Base-by-base conservation (phyloP, 1,140 invertebrate species). In the Aethina tumida region DNA sequence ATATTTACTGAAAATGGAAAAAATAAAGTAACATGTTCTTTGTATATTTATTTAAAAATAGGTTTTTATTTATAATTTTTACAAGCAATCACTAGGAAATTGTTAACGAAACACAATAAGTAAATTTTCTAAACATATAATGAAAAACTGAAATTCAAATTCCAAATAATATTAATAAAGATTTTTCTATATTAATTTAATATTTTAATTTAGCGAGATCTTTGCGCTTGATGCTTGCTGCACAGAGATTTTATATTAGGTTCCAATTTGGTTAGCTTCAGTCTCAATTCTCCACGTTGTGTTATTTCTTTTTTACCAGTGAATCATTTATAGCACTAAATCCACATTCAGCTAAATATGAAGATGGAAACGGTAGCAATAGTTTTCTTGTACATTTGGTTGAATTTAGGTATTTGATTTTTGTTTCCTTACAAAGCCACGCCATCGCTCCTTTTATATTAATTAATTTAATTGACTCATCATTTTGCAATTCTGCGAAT, bases 211-310 rank as follows among this genome's bases (percentile, higher is more conserved):
- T n/a, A n/a, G n/a, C n/a, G n/a, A n/a, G n/a, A n/a, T n/a, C n/a
- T n/a, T n/a, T n/a, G n/a, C n/a, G n/a, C n/a, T n/a, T n/a, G n/a
- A n/a, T n/a, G n/a, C n/a, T n/a, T n/a, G n/a, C n/a, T 38, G 37
- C 29, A 36, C 27, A 34, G 30, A 39, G 28, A 39, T 39, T 39
- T 34, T 39, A 39, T 39, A 15, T 39, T 39, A 34, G 37, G 37
- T 34, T 33, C 30, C 30, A 39, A 39, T 39, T 39, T 39, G 14
- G 27, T 39, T 39, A 39, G 37, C 28, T 39, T 39, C 28, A 39
- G 28, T 35, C 32, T 41, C 31, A 41, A 36, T 21, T n/a, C n/a
- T n/a, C n/a, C n/a, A 8, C 37, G 37, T 35, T 39, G 16, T 39
- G 28, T 36, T 39, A 39, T 39, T 33, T 33, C 29, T 39, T 39